Evolutionary conservation across 2,797 vertebrate genomes (phyloP).

Genomic region (Lerista edwardsae): DNA sequence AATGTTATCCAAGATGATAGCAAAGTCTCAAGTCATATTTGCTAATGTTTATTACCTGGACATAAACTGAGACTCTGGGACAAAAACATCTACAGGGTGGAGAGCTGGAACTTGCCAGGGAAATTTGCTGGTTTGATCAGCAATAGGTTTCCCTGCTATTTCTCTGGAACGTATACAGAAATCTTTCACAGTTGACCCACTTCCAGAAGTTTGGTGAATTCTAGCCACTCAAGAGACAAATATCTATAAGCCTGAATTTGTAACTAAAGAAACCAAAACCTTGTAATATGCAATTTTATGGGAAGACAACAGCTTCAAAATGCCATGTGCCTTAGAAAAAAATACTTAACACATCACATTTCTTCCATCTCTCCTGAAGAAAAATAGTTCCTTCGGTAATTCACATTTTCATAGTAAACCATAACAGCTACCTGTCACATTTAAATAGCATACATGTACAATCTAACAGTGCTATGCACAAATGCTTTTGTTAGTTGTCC

Average conservation of each 20-base stretch:
- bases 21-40: slow-evolving; percentile 42
- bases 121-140: neutral
- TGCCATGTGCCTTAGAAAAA: neutral
- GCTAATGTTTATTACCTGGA: slow-evolving; percentile 32
- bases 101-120: neutral
- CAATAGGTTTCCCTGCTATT: neutral
- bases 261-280: neutral
- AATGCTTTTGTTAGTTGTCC: neutral
- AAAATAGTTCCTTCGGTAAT: neutral
- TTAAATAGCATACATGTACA: neutral
- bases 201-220: neutral
- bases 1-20: slow-evolving; percentile 26
- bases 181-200: neutral
- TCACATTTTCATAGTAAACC: neutral
- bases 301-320: neutral
- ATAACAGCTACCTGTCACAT: neutral
- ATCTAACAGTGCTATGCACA: neutral
- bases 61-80: neutral
- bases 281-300: neutral
- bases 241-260: neutral
- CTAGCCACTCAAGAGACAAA: neutral
- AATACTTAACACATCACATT: neutral
- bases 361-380: neutral
- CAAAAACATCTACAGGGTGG: neutral
- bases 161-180: neutral